Percentiles rank a stretch among this genome's conserved stretches.
Conservation (phyloP, 2,888 invertebrate genomes). For the Eupithecia subumbrata region DNA sequence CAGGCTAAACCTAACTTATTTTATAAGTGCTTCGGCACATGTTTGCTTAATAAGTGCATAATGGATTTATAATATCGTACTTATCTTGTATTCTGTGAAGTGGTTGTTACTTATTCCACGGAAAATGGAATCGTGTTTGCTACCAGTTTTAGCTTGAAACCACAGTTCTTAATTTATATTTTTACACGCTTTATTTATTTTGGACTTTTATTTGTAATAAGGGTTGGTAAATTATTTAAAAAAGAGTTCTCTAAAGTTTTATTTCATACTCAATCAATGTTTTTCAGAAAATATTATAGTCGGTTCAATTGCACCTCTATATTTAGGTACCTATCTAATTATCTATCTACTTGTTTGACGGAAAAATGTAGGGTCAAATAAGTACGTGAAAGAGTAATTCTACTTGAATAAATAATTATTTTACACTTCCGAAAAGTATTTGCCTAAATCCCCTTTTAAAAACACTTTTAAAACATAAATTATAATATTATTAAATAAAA, state of each 20-base stretch:
- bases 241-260: too few species aligned
- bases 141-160: slow-evolving; percentile 15
- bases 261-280: too few species aligned
- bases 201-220: not conserved
- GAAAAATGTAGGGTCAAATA: not conserved
- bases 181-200: not conserved
- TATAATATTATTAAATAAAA: too few species aligned
- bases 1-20: slow-evolving; percentile 1
- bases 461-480: too few species aligned
- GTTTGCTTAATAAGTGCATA: slow-evolving; percentile 30
- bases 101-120: slow-evolving; percentile 36
- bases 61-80: slow-evolving; percentile 42
- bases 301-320: too few species aligned
- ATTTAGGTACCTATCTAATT: too few species aligned
- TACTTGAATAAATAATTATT: not conserved
- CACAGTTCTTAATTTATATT: not conserved
- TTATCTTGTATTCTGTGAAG: slow-evolving; percentile 37
- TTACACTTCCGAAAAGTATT: not conserved
- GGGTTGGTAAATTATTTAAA: too few species aligned
- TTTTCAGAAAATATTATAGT: too few species aligned
- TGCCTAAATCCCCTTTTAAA: too few species aligned
- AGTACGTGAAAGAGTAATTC: not conserved
- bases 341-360: not conserved
- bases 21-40: slow-evolving; percentile 20
- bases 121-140: slow-evolving; percentile 31